A percentile compares a stretch with the other conserved stretches of the same genome.
These are phyloP conservation scores for Drosophila anceps DNA, from an alignment of 2,888 invertebrate genomes.

Conservation along the genomic window DNA sequence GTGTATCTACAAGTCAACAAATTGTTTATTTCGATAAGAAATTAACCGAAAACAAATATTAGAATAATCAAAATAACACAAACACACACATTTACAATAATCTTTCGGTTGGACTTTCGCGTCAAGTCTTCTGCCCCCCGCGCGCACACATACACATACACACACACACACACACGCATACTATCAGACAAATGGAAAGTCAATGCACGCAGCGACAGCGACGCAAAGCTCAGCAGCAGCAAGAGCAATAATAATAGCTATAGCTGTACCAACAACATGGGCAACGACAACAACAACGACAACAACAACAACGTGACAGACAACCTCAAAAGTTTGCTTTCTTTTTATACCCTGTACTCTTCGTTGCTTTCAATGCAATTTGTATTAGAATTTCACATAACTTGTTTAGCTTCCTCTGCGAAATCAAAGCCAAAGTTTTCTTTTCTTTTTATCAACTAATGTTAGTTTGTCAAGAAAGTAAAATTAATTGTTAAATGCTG, in stretches of 20 bases:
- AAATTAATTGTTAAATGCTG: neutral
- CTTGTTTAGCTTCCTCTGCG: slow-evolving; percentile 24
- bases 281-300: slow-evolving; percentile 14
- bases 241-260: slow-evolving; percentile 32
- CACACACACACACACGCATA: slow-evolving; percentile 4
- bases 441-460: neutral
- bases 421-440: slow-evolving; percentile 27
- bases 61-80: slow-evolving; percentile 9
- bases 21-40: slow-evolving; percentile 5
- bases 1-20: neutral
- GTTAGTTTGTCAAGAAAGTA: neutral
- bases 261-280: slow-evolving; percentile 20
- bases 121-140: neutral
- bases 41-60: slow-evolving; percentile 10
- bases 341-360: slow-evolving; percentile 47
- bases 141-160: neutral
- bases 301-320: slow-evolving; percentile 33
- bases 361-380: slow-evolving; percentile 57
- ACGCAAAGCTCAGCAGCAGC: slow-evolving; percentile 48
- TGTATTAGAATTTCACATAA: slow-evolving; percentile 73
- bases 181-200: slow-evolving; percentile 69
- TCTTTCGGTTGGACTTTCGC: slow-evolving; percentile 22
- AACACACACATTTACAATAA: neutral
- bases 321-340: slow-evolving; percentile 58
- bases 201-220: slow-evolving; percentile 70